Evolutionary conservation across 1,140 invertebrate genomes (phyloP), one percentile per base, ranked within the genome.

Genomic region (Steinernema khuongi): DNA sequence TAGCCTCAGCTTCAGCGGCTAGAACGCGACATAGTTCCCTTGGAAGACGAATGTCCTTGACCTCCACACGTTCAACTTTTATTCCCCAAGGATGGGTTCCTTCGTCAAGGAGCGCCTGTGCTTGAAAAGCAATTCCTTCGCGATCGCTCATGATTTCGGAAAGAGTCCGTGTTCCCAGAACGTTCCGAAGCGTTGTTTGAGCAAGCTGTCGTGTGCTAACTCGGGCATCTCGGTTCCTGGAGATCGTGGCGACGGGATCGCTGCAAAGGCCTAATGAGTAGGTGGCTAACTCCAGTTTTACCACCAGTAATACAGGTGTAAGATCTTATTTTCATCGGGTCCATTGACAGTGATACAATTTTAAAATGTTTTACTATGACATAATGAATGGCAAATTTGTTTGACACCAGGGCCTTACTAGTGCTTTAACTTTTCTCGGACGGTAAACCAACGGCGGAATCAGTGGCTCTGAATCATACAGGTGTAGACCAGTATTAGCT

Each of bases 101-200:
- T 70, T 84, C 76, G 69, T 84, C 79, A n/a, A 84, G 50, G 22
- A 83, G 66, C 43, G 70, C 75, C 87, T 94, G 92, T 91, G 94
- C 92, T 73, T 90, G 90, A 83, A 91, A 90, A 43, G 92, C 93
- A 75, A 97, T 96, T 1, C 90, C 90, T 86, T 97, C 94, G 31
- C 94, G 87, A 81, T 97, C 94, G 1, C 92, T 91, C 17, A 96
- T 88, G 68, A 96, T 92, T 86, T 96, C 92, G 2, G 92, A 91
- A 66, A 97, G 88, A 83, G 93, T 93, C 68, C 93, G 89, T 28
- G 94, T 97, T 50, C 94, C 94, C n/a, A 97, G 88, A 0, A 95
- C 93, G 84, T 94, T 96, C 19, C 93, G 87, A 1, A 96, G 86
- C 0, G 81, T 83, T 19, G 81, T 81, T 71, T 83, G 81, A 17